phyloP scores from a whole-genome alignment of 2,797 vertebrate genomes.

The Sebastes kiyomatsui region DNA sequence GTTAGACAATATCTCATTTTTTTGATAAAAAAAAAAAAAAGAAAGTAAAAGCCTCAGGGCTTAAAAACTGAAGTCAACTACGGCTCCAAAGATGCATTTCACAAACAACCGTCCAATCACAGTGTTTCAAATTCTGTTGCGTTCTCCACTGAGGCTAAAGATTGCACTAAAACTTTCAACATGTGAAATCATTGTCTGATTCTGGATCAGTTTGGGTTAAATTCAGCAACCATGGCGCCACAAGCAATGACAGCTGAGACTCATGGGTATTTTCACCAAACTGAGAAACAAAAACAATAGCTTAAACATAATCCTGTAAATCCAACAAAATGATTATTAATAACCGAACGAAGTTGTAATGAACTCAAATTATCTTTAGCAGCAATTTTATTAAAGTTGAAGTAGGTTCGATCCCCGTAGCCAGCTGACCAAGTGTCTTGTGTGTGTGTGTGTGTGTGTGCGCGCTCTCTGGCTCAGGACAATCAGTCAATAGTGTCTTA shows the following conservation, averaged over 20 bases:
- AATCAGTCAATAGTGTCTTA: conserved; percentile 72
- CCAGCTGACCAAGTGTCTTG: not conserved
- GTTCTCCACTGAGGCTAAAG: not conserved
- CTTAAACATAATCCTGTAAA: not conserved
- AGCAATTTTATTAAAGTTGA: not conserved
- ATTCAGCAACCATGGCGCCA: not conserved
- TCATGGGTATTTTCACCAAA: not conserved
- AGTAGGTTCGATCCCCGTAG: not conserved
- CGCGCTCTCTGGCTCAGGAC: conserved; percentile 30
- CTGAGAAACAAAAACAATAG: not conserved
- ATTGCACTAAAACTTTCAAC: not conserved
- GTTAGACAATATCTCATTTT: not conserved
- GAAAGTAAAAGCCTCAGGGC: not conserved
- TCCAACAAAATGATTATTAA: not conserved
- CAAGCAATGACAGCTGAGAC: not conserved
- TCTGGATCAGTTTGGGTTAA: not conserved
- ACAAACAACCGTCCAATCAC: not conserved
- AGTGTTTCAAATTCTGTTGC: not conserved
- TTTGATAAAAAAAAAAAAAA: not conserved
- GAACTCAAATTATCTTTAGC: not conserved
- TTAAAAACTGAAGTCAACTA: not conserved
- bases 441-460: conserved; percentile 22
- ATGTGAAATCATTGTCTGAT: not conserved
- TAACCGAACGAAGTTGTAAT: not conserved
- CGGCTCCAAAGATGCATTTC: not conserved